Evolutionary conservation across 2,888 invertebrate species (phyloP).

Genomic region (Oithona nana): DNA sequence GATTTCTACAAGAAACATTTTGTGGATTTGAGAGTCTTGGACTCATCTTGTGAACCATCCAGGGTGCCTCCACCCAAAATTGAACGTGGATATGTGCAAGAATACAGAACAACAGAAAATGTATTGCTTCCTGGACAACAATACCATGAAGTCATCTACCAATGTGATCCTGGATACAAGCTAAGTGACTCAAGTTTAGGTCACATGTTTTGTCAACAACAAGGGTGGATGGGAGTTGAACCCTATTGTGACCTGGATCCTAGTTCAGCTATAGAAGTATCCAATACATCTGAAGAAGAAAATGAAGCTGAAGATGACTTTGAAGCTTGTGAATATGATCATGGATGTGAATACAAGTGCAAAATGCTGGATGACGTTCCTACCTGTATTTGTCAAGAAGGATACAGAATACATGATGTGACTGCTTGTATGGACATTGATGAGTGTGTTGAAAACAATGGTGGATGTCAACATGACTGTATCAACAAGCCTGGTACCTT

Average conservation of each 20-base stretch:
- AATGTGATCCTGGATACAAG: conserved; percentile 8
- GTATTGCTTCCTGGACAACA: neutral
- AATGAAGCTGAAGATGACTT: neutral
- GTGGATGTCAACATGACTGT: conserved; percentile 44
- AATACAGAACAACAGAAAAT: conserved; percentile 1
- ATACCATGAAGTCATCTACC: neutral
- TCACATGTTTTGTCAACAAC: conserved; percentile 8
- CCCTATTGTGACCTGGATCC: conserved; percentile 8
- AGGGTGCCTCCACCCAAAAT: conserved; percentile 8
- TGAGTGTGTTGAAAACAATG: conserved; percentile 38
- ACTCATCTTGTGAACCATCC: conserved; percentile 7
- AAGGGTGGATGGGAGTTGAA: conserved; percentile 8
- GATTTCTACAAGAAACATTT: conserved; percentile 15
- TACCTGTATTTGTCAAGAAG: conserved; percentile 2
- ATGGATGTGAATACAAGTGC: neutral
- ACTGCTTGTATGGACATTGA: conserved; percentile 28
- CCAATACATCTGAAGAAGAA: neutral
- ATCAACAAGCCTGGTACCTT: conserved; percentile 37
- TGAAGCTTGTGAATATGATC: neutral
- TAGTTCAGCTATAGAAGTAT: neutral
- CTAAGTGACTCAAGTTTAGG: neutral
- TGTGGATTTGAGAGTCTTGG: conserved; percentile 11
- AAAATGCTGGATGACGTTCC: neutral
- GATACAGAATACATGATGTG: conserved; percentile 4
- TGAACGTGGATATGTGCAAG: neutral